Base-by-base conservation (phyloP, 2,797 vertebrate species). In the Taenioides sp. region DNA sequence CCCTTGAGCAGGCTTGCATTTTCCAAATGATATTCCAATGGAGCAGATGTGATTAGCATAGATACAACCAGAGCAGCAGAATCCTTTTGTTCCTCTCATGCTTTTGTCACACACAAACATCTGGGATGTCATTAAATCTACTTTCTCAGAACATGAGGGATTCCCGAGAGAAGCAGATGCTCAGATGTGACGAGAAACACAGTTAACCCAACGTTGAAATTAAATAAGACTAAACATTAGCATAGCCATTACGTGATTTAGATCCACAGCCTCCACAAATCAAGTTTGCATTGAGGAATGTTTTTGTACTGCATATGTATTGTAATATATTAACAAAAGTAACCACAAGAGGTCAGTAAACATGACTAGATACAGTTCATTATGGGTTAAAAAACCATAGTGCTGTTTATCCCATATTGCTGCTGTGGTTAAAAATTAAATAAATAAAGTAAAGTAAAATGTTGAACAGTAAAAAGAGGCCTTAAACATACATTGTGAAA, bases 1-100 rank as follows among this genome's bases (percentile, higher is more conserved):
- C 80, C 66, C 78, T 85, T 80, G 84, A 83, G 83, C 78, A 73
- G 55, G 80, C 75, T 80, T 82, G 84, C 78, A 10, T 60, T 87
- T 87, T 90, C 84, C 74, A 73, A 90, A 77, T 61, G 70, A 77
- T 80, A 87, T 87, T 90, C 82, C 85, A 86, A 84, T 83, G 77
- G 72, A 63, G 76, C 40, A 66, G 81, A 78, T 76, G 72, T 74
- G 73, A 86, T 86, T 75, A 77, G 68, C 79, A 81, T 80, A 65
- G 64, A 0, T 20, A 58, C 67, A 74, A 64, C 54, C 72, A 75
- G 18, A 76, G 85, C 63, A 62, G 67, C 54, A 55, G 40, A 17
- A 0, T 55, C 31, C 72, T 60, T 86, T 84, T 85, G 72, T 84
- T 84, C 80, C 67, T 78, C 70, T 64, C 20, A 58, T 27, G 79